Evolutionary conservation across 2,888 invertebrate species (phyloP).

Genomic region (Toxonevra muliebris): DNA sequence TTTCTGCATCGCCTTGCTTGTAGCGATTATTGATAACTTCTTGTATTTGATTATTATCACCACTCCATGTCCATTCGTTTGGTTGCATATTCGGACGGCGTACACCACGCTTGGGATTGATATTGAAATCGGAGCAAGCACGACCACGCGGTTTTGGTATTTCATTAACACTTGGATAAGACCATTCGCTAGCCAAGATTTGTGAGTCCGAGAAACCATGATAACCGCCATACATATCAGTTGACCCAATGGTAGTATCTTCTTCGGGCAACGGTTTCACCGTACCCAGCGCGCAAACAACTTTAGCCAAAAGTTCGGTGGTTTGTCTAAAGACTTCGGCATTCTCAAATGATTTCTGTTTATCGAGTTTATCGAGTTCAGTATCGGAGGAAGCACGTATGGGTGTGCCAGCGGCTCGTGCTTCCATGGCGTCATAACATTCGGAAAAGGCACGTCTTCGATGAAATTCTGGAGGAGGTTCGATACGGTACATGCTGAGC

Average conservation of each 20-base stretch:
- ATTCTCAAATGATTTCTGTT: conserved; percentile 74
- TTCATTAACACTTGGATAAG: conserved; percentile 59
- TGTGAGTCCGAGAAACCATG: conserved; percentile 79
- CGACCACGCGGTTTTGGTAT: conserved; percentile 66
- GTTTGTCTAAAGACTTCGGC: conserved; percentile 78
- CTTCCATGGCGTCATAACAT: conserved; percentile 66
- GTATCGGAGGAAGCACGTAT: conserved; percentile 79
- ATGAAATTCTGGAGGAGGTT: conserved; percentile 64
- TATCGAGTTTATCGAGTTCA: conserved; percentile 80
- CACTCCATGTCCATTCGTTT: conserved; percentile 66
- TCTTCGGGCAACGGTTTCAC: conserved; percentile 66
- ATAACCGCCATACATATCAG: conserved; percentile 65
- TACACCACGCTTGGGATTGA: conserved; percentile 47
- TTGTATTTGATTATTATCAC: conserved; percentile 64
- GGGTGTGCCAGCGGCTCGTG: conserved; percentile 41
- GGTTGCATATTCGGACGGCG: conserved; percentile 46
- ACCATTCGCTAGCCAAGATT: conserved; percentile 79
- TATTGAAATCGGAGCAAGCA: conserved; percentile 71
- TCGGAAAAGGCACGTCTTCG: conserved; percentile 75
- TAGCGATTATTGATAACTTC: conserved; percentile 61
- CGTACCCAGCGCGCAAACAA: conserved; percentile 80
- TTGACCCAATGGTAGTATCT: conserved; percentile 48
- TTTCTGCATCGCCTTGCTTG: conserved; percentile 49
- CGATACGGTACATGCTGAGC: conserved; percentile 72
- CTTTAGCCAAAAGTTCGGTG: conserved; percentile 77